Evolutionary conservation across 2,113 vertebrate species (phyloP).

Genomic region (Crotalus tigris): DNA sequence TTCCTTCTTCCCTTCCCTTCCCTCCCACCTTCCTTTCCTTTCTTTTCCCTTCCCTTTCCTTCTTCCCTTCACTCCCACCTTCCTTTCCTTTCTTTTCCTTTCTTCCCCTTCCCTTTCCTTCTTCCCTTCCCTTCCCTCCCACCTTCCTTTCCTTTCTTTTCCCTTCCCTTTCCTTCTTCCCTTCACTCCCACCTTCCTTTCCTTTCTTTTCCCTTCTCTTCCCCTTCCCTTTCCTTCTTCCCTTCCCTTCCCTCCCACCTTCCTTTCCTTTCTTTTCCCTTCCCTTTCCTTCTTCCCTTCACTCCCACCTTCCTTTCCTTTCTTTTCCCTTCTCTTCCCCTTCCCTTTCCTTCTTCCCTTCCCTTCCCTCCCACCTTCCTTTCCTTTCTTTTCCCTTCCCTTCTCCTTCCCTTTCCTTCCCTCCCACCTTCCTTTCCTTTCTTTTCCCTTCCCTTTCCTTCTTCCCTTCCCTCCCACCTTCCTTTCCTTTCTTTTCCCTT

Average conservation of each 20-base stretch:
- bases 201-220: rapidly evolving
- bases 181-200: rapidly evolving
- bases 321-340: too few relatives aligned
- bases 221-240: rapidly evolving
- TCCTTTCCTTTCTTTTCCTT: too few relatives aligned
- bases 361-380: too few relatives aligned
- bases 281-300: rapidly evolving
- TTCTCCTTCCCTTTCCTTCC: too few relatives aligned
- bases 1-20: rapidly evolving
- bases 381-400: too few relatives aligned
- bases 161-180: rapidly evolving
- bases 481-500: too few relatives aligned
- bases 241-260: rapidly evolving
- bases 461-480: too few relatives aligned
- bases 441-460: rapidly evolving
- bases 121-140: rapidly evolving
- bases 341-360: rapidly evolving
- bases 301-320: rapidly evolving
- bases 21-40: too few relatives aligned
- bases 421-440: too few relatives aligned
- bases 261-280: too few relatives aligned
- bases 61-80: rapidly evolving
- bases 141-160: too few relatives aligned
- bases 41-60: too few relatives aligned
- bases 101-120: rapidly evolving